phyloP scores from a whole-genome alignment of 2,888 invertebrate genomes.

The Teleiodes luculella region DNA sequence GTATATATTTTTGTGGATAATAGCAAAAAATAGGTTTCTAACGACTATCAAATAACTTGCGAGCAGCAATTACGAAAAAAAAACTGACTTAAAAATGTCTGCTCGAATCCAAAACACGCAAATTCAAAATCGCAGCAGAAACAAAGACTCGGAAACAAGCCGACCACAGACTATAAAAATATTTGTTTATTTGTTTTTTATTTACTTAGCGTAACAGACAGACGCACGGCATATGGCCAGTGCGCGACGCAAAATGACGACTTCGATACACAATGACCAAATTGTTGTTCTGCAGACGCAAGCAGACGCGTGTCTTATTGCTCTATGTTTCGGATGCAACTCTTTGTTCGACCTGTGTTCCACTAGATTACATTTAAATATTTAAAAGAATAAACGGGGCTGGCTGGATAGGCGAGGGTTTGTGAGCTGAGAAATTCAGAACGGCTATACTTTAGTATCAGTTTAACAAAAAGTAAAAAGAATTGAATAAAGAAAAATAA shows the following conservation, averaged over 20 bases:
- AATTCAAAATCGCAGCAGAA: conserved; percentile 1
- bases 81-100: too few relatives aligned
- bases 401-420: not conserved
- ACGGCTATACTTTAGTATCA: too few relatives aligned
- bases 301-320: conserved; percentile 38
- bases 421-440: too few relatives aligned
- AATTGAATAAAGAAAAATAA: too few relatives aligned
- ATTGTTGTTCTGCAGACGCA: conserved; percentile 66
- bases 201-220: conserved; percentile 38
- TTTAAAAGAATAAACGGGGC: conserved; percentile 35
- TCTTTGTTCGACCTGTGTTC: conserved; percentile 26
- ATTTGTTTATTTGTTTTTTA: conserved; percentile 34
- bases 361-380: conserved; percentile 36
- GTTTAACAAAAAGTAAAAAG: too few relatives aligned
- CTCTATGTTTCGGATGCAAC: conserved; percentile 36
- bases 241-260: conserved; percentile 70
- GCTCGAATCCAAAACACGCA: not conserved
- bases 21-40: too few relatives aligned
- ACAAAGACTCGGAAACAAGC: conserved; percentile 18
- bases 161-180: conserved; percentile 38
- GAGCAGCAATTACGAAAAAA: too few relatives aligned
- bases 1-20: too few relatives aligned
- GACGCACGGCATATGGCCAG: conserved; percentile 67
- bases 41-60: too few relatives aligned
- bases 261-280: conserved; percentile 43